Conservation (phyloP, 2,888 invertebrate species). For the Pseudanteris insignis region DNA sequence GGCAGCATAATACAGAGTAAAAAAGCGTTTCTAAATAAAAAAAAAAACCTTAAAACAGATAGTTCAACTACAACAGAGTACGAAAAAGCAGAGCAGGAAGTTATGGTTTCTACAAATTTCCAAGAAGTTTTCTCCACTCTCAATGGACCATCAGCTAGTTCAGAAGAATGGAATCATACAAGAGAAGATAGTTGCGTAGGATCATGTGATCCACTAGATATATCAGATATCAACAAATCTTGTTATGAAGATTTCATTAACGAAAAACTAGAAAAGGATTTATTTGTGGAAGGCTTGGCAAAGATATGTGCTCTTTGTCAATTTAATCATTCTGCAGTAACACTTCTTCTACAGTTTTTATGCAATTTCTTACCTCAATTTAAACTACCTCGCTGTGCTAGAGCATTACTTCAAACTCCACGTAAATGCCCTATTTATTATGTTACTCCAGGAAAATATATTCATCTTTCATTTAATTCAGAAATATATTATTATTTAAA, state of each 20-base stretch:
- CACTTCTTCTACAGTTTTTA: background rate
- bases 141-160: no score
- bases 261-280: background rate
- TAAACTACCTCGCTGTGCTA: slow-evolving; percentile 5
- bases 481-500: slow-evolving; percentile 3
- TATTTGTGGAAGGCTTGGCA: background rate
- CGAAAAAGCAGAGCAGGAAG: no score
- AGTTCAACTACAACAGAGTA: no score
- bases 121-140: no score
- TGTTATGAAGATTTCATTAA: background rate
- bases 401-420: slow-evolving; percentile 9
- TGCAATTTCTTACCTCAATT: background rate
- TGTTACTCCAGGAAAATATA: slow-evolving; percentile 9
- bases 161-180: background rate
- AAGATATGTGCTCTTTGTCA: background rate
- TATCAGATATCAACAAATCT: background rate
- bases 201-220: background rate
- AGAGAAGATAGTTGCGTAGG: background rate
- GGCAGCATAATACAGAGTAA: no score
- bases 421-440: background rate
- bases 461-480: slow-evolving; percentile 1
- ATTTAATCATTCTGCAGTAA: background rate
- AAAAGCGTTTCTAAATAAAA: no score
- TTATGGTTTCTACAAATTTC: no score
- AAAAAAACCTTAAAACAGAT: no score